Evolutionary conservation across 2,888 invertebrate genomes (phyloP).

Genomic region (Scelioninae gen. 1): DNA sequence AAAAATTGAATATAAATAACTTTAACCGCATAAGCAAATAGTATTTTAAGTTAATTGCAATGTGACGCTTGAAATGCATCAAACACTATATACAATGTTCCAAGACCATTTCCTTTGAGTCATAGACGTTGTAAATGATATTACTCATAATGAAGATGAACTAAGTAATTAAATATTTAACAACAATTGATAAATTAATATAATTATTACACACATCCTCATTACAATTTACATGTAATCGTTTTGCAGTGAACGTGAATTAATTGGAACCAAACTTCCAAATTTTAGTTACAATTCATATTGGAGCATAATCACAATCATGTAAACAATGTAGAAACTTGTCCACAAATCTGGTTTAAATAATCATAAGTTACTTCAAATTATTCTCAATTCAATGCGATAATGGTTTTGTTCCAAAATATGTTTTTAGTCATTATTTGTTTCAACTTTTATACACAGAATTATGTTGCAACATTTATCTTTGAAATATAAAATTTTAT

Average conservation of each 20-base stretch:
- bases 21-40: background rate
- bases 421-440: too few species aligned
- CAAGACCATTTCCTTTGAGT: background rate
- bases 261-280: background rate
- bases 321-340: too few species aligned
- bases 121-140: slow-evolving; percentile 5
- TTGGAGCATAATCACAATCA: too few species aligned
- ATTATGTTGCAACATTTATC: too few species aligned
- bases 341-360: too few species aligned
- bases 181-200: slow-evolving; percentile 1
- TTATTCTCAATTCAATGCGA: too few species aligned
- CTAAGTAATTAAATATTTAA: slow-evolving; percentile 1
- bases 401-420: too few species aligned
- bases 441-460: too few species aligned
- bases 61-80: background rate
- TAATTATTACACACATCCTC: background rate
- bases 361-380: too few species aligned
- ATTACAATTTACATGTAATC: background rate
- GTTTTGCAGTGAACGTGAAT: background rate
- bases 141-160: background rate
- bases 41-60: background rate
- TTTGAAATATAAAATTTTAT: too few species aligned
- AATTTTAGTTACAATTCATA: background rate
- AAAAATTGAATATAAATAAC: background rate
- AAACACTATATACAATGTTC: background rate